A percentile compares a stretch with the other conserved stretches of the same genome.
These are phyloP conservation scores for Aporrectodea caliginosa DNA, from an alignment of 1,140 invertebrate genomes.

Conservation along the genomic window DNA sequence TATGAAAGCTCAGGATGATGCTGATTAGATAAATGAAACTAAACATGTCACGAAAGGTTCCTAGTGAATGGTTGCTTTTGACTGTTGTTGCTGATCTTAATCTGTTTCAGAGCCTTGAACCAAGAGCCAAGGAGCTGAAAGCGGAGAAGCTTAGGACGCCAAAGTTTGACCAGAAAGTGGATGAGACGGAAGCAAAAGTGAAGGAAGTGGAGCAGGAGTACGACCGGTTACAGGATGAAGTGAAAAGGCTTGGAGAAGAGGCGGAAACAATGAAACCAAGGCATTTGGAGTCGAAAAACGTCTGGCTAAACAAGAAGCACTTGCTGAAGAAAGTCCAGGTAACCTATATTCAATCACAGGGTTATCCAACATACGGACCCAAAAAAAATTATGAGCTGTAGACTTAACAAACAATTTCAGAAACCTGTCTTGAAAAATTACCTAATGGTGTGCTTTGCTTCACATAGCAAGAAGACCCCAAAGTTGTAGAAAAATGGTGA, in stretches of 20 bases:
- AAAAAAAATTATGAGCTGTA: too few relatives aligned
- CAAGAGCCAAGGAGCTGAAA: constrained; percentile 41
- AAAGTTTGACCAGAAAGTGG: constrained; percentile 46
- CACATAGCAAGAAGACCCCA: too few relatives aligned
- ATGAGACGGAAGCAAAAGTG: constrained; percentile 43
- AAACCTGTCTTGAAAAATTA: too few relatives aligned
- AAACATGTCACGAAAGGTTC: too few relatives aligned
- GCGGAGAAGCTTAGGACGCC: constrained; percentile 44
- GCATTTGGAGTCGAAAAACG: not conserved
- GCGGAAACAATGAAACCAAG: not conserved
- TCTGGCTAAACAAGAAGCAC: not conserved
- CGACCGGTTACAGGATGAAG: not conserved
- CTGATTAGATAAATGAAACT: too few relatives aligned
- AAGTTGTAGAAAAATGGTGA: too few relatives aligned
- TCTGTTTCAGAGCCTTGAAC: constrained; percentile 41
- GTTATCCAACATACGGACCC: too few relatives aligned
- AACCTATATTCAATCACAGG: not conserved
- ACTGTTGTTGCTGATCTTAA: not conserved
- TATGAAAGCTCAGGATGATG: too few relatives aligned
- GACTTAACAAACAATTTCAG: too few relatives aligned
- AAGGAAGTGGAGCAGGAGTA: not conserved
- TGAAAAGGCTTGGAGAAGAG: not conserved
- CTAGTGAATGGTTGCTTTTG: too few relatives aligned
- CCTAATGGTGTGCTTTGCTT: too few relatives aligned
- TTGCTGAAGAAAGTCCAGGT: not conserved